Base-by-base conservation (phyloP, 2,113 vertebrate species). In the Oryzias curvinotus region DNA sequence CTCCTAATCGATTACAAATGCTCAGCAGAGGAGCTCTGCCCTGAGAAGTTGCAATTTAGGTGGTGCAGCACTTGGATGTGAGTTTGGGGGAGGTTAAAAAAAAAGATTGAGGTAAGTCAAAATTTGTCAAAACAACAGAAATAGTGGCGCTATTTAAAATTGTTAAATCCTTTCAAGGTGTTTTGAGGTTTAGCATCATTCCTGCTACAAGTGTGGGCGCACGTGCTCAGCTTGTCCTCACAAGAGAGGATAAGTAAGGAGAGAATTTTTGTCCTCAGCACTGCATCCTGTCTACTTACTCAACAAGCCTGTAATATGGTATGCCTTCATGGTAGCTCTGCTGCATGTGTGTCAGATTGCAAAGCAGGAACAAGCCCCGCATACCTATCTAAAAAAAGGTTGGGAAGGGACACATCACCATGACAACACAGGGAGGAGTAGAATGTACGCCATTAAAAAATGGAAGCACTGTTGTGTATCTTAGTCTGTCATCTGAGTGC, bases 361-460 rank as follows among this genome's bases (percentile, higher is more conserved):
- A 72, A 84, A 75, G 71, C 70, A 86, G 78, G 64, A 82, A 81
- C 68, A 82, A 79, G 82, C 64, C 81, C 72, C 75, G 82, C 82
- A 77, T 81, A 81, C 84, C 84, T 84, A 68, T 70, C 83, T 82
- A 86, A 87, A 87, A 85, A 85, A 85, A 87, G 87, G 74, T 82
- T 83, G 81, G 81, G 65, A 88, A 85, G 81, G 81, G 81, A 86
- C 86, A 84, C 73, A 84, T 88, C 84, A 87, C 86, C 87, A 90
- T 90, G 89, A 89, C 89, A 88, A 88, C 86, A 83, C 84, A 77
- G 75, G 81, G 82, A 88, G 83, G 80, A 83, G 82, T 78, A 86
- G 80, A 77, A 82, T 59, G 55, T 74, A 82, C 57, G 68, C 78
- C 75, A 80, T 85, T 84, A 75, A 86, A 82, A 83, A 83, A 82